Base-by-base conservation (phyloP, 1,140 invertebrate species). In the Drosophila obscura region DNA sequence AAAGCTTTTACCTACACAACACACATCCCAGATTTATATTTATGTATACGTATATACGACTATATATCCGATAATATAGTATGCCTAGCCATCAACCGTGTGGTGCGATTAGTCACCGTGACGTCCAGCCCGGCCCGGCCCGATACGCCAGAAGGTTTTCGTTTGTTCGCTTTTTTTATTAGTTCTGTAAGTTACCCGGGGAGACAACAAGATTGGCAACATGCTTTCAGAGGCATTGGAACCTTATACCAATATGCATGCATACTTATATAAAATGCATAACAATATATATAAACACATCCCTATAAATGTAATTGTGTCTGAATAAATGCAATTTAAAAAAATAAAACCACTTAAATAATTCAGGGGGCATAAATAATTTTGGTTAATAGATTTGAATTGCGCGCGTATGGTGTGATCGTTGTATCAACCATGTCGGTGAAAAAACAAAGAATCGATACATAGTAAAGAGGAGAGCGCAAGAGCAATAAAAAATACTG, bases 191-290 rank as follows among this genome's bases (percentile, higher is more conserved):
- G 81, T 58, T 74, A 24, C 22, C 41, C 41, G 44, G 63, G 64
- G 52, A 68, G 48, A 66, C 19, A 41, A 24, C 49, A 67, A 44
- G 49, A 78, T 66, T 50, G 63, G 79, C 64, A 66, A 75, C 16
- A 49, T 58, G 53, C 75, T 59, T 71, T 62, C 60, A 75, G 31
- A 83, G 41, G 50, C 61, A 69, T 74, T 96, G n/a, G 92, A 93
- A 49, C 64, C 91, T 13, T 16, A 62, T 58, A 68, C 44, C 4
- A 26, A 45, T 39, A 67, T 60, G 59, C 50, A 73, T 46, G 74
- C 49, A 67, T 28, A 80, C 15, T 61, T 43, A 72, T 57, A 61
- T 55, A 61, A 51, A 68, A 59, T 57, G 48, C 65, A 61, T 52
- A 62, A 60, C 46, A 44, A 39, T 67, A 59, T 68, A 41, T 41